Base-by-base conservation (phyloP, 2,797 vertebrate genomes). In the Nasua narica region DNA sequence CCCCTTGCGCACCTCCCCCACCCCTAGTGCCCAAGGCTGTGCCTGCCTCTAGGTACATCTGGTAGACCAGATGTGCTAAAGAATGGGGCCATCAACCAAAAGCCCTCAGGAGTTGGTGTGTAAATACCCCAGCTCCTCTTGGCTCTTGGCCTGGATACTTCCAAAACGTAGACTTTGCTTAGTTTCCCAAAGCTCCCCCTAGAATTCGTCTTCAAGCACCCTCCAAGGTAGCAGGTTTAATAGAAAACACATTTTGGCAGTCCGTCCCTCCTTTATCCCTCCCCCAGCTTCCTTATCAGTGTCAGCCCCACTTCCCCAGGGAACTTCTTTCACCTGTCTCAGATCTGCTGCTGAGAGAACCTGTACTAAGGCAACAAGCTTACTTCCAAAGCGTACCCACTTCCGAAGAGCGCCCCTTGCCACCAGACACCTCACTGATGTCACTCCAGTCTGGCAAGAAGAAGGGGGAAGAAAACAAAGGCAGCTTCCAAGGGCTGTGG, bases 101-200 rank as follows among this genome's bases (percentile, higher is more conserved):
- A 37, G 32, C 27, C 25, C 6, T 29, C 9, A 29, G 52, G 67
- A 52, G 4, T 0, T n/a, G 29, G 29, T 2, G 0, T n/a, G 29
- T 32, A 15, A 87, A 78, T 48, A 43, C 21, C 72, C 37, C 35
- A 58, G 5, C 14, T 52, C 29, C 54, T 62, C 48, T 67, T 0
- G 0, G 23, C 62, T 76, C 94, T 86, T 1, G 2, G 6, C 69
- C 50, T 29, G 76, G 46, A 21, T 43, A 14, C 48, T 52, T 70
- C 76, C 23, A n/a, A 62, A 32, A 15, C 43, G 32, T 32, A 5
- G 4, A 16, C 3, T 79, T 56, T 43, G 23, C 18, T 3, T 18
- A 1, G 12, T 52, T 67, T 60, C 40, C 65, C 40, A 48, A 90
- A 78, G 23, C 37, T 84, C 25, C 19, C 92, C 67, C 5, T 21